Percentiles rank a stretch among this genome's conserved stretches.
These are phyloP conservation scores for Cricetomys ansorgei DNA, from an alignment of 2,113 vertebrate genomes.

Conservation along the genomic window DNA sequence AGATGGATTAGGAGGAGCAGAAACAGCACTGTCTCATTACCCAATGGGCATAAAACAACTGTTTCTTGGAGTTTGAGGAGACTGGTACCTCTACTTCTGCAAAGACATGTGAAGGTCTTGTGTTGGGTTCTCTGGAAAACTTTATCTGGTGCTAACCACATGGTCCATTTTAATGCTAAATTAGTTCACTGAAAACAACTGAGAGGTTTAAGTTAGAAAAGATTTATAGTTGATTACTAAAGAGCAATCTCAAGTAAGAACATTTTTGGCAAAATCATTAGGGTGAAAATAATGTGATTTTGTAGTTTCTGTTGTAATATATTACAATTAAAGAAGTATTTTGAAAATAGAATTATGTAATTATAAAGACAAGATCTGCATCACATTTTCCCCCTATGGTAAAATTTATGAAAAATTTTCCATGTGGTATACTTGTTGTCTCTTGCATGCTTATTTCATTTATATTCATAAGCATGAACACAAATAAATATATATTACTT, in stretches of 20 bases:
- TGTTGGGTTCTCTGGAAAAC: not conserved
- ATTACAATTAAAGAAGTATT: not conserved
- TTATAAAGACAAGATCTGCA: not conserved
- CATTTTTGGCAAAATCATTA: not conserved
- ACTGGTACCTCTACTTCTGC: not conserved
- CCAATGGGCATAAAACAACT: not conserved
- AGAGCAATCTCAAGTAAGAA: not conserved
- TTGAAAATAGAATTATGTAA: constrained; percentile 17
- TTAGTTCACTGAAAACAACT: not conserved
- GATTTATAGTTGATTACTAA: not conserved
- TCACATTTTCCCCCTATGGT: not conserved
- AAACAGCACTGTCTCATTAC: not conserved
- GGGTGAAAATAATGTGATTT: not conserved
- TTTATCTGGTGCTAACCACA: not conserved
- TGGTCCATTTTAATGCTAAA: not conserved
- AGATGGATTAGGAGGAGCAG: not conserved
- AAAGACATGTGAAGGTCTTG: too few species aligned
- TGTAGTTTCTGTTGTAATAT: not conserved
- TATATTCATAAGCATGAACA: not conserved
- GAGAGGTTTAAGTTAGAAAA: not conserved
- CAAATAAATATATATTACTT: not conserved
- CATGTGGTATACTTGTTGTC: not conserved
- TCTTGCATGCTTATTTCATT: not conserved
- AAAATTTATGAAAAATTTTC: not conserved
- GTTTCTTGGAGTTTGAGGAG: not conserved